phyloP scores from a whole-genome alignment of 2,797 vertebrate genomes.

The Pangasius sanitwongsei region DNA sequence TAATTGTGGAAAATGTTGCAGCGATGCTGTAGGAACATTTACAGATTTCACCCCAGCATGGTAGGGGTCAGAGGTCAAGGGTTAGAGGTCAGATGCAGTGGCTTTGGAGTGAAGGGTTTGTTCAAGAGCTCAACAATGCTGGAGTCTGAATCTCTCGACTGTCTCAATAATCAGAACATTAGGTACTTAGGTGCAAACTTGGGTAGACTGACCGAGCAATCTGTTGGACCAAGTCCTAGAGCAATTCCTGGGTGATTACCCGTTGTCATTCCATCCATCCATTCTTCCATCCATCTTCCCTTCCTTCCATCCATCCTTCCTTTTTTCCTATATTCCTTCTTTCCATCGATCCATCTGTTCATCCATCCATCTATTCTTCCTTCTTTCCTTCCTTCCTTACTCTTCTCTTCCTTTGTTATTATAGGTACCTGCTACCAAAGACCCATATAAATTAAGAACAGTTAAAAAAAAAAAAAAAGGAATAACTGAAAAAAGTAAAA shows the following conservation, averaged over 20 bases:
- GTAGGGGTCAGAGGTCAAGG: neutral
- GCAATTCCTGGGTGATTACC: neutral
- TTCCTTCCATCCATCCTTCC: neutral
- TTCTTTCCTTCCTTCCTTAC: constrained; percentile 54
- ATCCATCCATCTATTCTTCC: neutral
- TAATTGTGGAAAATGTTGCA: neutral
- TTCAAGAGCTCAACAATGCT: neutral
- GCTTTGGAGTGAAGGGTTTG: neutral
- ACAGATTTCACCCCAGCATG: neutral
- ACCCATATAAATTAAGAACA: neutral
- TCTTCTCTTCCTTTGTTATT: constrained; percentile 37
- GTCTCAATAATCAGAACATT: neutral
- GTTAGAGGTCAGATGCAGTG: neutral
- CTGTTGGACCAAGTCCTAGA: neutral
- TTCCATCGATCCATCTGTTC: neutral
- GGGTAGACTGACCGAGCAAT: neutral
- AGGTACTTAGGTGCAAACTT: neutral
- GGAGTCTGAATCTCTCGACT: neutral
- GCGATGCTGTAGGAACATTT: neutral
- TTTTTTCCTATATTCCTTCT: neutral
- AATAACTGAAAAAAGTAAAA: neutral
- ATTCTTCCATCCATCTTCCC: neutral
- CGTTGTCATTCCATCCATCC: neutral
- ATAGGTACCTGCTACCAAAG: neutral
- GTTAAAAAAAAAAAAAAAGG: neutral